Base-by-base conservation (phyloP, 2,888 invertebrate species). In the Cylindroiulus punctatus region DNA sequence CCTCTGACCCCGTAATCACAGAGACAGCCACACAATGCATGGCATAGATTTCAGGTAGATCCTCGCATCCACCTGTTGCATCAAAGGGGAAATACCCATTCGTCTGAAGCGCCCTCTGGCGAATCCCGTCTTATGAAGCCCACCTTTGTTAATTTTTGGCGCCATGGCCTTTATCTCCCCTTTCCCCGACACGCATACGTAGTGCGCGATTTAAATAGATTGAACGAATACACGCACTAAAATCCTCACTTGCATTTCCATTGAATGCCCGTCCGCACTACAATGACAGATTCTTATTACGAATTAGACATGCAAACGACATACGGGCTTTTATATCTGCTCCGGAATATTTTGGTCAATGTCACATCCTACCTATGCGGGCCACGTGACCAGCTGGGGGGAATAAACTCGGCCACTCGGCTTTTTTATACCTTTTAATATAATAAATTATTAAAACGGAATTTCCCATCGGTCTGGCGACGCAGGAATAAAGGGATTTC, bases 131-230 rank as follows among this genome's bases (percentile, higher is more conserved):
- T 44, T 12, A 44, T 44, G 44, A 44, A 44, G 44, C 44, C 44
- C 8, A 8, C 44, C 44, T 44, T 44, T 44, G 44, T 44, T 44
- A 44, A 44, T 44, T 8, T 8, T 40, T 40, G 8, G 47, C 47
- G 1, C 17, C 52, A 52, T 2, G 1, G n/a, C 19, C n/a, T n/a
- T 52, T 52, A 52, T 52, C 19, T 52, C 52, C 19, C 52, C 19
- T 52, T 52, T n/a, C 19, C n/a, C n/a, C n/a, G 7, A 12, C 52
- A 52, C 52, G 52, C 52, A 52, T 52, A 52, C 52, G n/a, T 52
- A 52, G 52, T 52, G 52, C 52, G 7, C 52, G n/a, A 52, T 52
- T 52, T 52, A 52, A 52, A 52, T 52, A 52, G 52, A 52, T 52
- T 52, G 19, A n/a, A 52, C 7, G 1, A 52, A n/a, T 10, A 52